Evolutionary conservation across 2,797 vertebrate genomes (phyloP).

Genomic region (Masticophis lateralis): DNA sequence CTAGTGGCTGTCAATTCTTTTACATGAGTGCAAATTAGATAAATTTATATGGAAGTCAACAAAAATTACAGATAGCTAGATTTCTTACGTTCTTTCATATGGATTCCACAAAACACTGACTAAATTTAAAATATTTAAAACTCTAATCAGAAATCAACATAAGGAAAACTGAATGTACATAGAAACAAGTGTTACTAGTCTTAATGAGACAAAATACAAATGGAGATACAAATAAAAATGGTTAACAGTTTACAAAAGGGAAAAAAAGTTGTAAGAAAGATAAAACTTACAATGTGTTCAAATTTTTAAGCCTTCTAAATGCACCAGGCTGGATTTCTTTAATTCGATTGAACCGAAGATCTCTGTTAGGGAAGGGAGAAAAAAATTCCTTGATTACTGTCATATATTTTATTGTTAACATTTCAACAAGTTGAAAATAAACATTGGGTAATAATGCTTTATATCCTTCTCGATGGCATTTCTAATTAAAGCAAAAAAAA

Average conservation of each 20-base stretch:
- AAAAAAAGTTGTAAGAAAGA: conserved; percentile 13
- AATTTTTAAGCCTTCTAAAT: conserved; percentile 86
- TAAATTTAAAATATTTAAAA: neutral
- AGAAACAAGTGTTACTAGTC: neutral
- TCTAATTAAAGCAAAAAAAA: neutral
- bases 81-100: neutral
- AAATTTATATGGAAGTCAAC: neutral
- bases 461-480: neutral
- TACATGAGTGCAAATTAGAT: neutral
- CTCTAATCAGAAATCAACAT: neutral
- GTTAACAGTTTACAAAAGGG: neutral
- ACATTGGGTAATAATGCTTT: neutral
- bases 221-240: neutral
- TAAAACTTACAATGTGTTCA: conserved; percentile 83
- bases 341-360: conserved; percentile 97
- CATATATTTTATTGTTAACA: neutral
- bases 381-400: neutral
- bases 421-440: neutral
- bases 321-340: conserved; percentile 90
- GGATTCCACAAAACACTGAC: neutral
- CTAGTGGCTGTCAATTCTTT: neutral
- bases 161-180: neutral
- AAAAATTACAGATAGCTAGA: neutral
- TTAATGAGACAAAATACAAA: neutral
- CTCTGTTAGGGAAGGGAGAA: conserved; percentile 72